Evolutionary conservation across 2,888 invertebrate species (phyloP).

Genomic region (Lycaena phlaeas): DNA sequence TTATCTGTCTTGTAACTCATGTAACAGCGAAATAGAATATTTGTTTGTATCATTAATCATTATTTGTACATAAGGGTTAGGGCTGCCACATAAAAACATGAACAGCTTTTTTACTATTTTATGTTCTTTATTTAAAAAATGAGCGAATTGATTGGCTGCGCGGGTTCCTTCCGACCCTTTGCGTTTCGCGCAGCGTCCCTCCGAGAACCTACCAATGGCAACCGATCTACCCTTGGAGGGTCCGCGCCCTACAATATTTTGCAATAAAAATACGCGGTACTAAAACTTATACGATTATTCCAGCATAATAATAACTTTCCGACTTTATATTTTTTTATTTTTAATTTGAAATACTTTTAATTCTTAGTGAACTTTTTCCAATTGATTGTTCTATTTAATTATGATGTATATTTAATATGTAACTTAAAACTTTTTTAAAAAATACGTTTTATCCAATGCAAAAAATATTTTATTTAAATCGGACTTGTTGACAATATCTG

Average conservation of each 20-base stretch:
- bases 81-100: slow-evolving; percentile 35
- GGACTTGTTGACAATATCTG: no score
- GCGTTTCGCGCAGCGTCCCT: slow-evolving; percentile 33
- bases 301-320: no score
- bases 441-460: no score
- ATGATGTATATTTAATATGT: no score
- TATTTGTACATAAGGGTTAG: slow-evolving; percentile 38
- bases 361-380: no score
- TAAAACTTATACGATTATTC: slow-evolving; percentile 11
- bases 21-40: neutral
- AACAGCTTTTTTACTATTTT: slow-evolving; percentile 55
- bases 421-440: no score
- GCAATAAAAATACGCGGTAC: slow-evolving; percentile 15
- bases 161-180: slow-evolving; percentile 31
- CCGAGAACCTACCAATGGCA: slow-evolving; percentile 41
- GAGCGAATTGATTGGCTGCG: slow-evolving; percentile 70
- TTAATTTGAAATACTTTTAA: no score
- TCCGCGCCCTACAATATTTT: slow-evolving; percentile 46
- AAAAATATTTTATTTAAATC: no score
- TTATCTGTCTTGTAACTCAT: neutral
- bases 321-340: no score
- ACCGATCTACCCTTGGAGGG: slow-evolving; percentile 36
- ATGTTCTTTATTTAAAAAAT: slow-evolving; percentile 67
- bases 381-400: no score
- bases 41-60: slow-evolving; percentile 14